Evolutionary conservation across 2,888 invertebrate genomes (phyloP).

Genomic region (Tholera decimalis): DNA sequence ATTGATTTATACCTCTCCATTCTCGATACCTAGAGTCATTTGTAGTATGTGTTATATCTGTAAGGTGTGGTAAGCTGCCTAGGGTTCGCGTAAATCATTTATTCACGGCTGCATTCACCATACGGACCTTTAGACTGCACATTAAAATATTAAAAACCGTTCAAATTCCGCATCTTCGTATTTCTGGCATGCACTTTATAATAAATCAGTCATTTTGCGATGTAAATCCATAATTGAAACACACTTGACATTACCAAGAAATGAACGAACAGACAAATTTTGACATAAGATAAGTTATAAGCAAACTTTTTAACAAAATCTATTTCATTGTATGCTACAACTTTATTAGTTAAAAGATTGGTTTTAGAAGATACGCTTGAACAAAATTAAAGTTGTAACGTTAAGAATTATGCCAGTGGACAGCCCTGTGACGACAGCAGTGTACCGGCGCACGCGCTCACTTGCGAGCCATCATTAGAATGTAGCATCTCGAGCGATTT

Average conservation of each 20-base stretch:
- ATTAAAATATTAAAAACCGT: background rate
- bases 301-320: background rate
- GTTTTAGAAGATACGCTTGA: background rate
- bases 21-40: slow-evolving; percentile 74
- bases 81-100: slow-evolving; percentile 52
- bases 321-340: background rate
- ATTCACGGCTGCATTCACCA: background rate
- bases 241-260: no score
- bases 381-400: slow-evolving; percentile 2
- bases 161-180: background rate
- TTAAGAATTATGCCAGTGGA: slow-evolving; percentile 28
- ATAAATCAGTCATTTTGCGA: background rate
- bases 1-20: slow-evolving; percentile 78
- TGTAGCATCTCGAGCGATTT: slow-evolving; percentile 89
- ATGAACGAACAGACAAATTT: no score
- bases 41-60: slow-evolving; percentile 75
- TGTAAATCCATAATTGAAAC: no score
- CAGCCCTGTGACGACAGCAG: slow-evolving; percentile 74
- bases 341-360: background rate
- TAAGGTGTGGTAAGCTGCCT: slow-evolving; percentile 68
- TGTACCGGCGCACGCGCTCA: slow-evolving; percentile 90
- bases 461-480: slow-evolving; percentile 88
- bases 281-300: background rate
- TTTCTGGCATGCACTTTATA: background rate
- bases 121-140: background rate